Evolutionary conservation across 2,888 invertebrate genomes (phyloP), one percentile per base, ranked within the genome.

Genomic region (Volucella inanis): DNA sequence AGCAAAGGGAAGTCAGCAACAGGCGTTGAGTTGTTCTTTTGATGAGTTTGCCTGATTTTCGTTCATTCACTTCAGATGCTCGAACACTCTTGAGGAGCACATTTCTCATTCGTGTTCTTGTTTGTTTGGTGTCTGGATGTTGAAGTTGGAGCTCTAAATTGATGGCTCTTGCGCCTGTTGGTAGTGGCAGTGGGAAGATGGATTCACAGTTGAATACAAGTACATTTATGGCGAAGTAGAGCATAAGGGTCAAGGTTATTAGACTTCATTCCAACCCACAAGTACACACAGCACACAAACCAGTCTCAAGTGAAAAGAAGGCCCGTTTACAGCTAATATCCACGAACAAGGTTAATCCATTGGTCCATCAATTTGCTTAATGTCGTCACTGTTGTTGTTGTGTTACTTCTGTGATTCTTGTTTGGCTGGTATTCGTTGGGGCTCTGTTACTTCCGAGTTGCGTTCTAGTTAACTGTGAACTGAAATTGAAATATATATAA

Each of bases 161-260:
- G 57, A 45, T 47, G 49, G 39, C 50, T 67, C 49, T 14, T 22
- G 18, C 11, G 18, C 3, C 31, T 14, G 50, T 65, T 18, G 45
- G 61, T 10, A 41, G 31, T 50, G 62, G 45, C 9, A 41, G 39
- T n/a, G 4, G 8, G 18, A 55, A 9, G 15, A 41, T n/a, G 31
- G 6, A 54, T 8, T 18, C 12, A 54, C 49, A 64, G 8, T 59
- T 47, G 65, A 62, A 41, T 75, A 47, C 31, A 6, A 31, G 31
- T 31, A 31, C 61, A 57, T 41, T 71, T 55, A 49, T 72, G 71
- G 52, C 49, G 72, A 85, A 77, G 59, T 81, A 64, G 68, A 50
- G 54, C 76, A 85, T 76, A 59, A 62, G 68, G 81, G 85, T 85
- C 85, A 85, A 85, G 85, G 85, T 85, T 81, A 72, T 41, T 52